Evolutionary conservation across 35 echinoderm and acorn worm genomes (phyloP).

Genomic region (Apostichopus japonicus): DNA sequence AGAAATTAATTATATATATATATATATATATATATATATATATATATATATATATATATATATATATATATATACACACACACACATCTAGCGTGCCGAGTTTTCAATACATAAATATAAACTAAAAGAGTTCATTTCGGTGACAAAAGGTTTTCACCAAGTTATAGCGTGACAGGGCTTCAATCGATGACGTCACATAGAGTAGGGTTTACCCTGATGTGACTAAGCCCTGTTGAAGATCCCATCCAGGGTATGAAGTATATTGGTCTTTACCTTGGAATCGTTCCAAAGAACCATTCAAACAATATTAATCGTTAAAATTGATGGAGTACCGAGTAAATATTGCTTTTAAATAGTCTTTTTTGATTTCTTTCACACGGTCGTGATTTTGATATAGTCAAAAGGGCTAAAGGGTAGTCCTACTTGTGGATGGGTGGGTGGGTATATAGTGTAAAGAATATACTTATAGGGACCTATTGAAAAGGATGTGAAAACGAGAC

Average conservation of each 20-base stretch:
- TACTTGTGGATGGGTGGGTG: neutral
- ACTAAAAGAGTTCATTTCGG: neutral
- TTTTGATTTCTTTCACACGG: conserved; percentile 12
- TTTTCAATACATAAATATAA: neutral
- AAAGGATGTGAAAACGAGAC: too few relatives aligned
- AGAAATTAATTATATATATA: too few relatives aligned
- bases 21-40: too few relatives aligned
- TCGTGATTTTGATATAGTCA: neutral
- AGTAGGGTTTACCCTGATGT: conserved; percentile 14
- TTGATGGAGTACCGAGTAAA: conserved; percentile 38
- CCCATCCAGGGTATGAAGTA: conserved; percentile 1
- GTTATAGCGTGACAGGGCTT: neutral
- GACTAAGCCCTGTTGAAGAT: conserved; percentile 34
- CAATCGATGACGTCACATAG: neutral
- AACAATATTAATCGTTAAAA: conserved; percentile 40
- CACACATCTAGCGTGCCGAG: neutral
- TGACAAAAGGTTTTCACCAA: neutral
- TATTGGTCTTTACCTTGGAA: conserved; percentile 23
- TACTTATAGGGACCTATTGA: too few relatives aligned
- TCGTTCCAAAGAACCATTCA: conserved; percentile 16
- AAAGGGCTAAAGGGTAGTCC: neutral
- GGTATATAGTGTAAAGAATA: neutral
- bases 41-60: too few relatives aligned
- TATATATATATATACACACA: too few relatives aligned
- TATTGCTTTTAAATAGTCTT: conserved; percentile 40